Evolutionary conservation across 1,140 invertebrate genomes (phyloP).

Genomic region (Kradibia gibbosae): DNA sequence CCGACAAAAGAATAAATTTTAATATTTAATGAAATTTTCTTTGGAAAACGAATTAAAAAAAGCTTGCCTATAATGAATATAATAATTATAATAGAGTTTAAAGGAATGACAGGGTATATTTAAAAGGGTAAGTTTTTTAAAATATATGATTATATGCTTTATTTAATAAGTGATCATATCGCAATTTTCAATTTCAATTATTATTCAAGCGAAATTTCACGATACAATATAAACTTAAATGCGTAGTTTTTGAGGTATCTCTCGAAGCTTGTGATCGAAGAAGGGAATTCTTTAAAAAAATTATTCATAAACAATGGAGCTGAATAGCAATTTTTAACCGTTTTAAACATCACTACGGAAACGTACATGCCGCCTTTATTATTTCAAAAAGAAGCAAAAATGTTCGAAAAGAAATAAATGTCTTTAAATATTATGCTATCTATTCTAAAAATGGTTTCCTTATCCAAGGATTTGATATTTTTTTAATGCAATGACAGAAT

Average conservation of each 20-base stretch:
- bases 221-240: background rate
- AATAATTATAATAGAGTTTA: background rate
- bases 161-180: conserved; percentile 20
- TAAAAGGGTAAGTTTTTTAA: background rate
- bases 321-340: background rate
- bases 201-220: background rate
- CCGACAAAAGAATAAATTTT: background rate
- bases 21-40: conserved; percentile 3
- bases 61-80: background rate
- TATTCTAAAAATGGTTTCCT: too few species aligned
- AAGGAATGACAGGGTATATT: conserved; percentile 12
- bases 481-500: too few species aligned
- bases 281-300: background rate
- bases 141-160: conserved; percentile 16
- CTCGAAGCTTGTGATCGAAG: background rate
- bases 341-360: too few species aligned
- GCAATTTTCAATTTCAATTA: conserved; percentile 20
- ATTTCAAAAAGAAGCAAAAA: too few species aligned
- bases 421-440: too few species aligned
- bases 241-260: background rate
- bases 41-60: background rate
- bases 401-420: too few species aligned
- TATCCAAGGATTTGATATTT: too few species aligned
- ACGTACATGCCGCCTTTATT: too few species aligned
- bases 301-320: background rate